Evolutionary conservation across 2,113 vertebrate species (phyloP), one percentile per base, ranked within the genome.

Genomic region (Heterochromis multidens): DNA sequence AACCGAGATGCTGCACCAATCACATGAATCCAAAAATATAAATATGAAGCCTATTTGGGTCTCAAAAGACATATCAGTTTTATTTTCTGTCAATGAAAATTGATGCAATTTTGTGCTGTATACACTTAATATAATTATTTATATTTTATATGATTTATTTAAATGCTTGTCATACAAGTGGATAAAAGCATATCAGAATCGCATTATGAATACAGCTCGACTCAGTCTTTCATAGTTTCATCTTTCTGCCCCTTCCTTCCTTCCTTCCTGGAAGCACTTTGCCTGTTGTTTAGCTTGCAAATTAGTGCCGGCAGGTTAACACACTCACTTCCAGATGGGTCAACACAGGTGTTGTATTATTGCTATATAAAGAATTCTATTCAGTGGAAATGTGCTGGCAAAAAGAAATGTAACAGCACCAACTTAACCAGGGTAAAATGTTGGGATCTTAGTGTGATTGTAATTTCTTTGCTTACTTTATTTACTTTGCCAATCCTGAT

Each of bases 281-380:
- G 37, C 62, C 11, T 72, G 40, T 40, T 58, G 27, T 91, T 90
- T 89, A 54, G 17, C 37, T 89, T 92, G 83, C 43, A 86, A 80
- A 89, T 86, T 23, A 83, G 31, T 81, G 80, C 14, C 5, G 1
- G 77, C 60, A 70, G 79, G 31, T 49, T 81, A 13, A 72, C 14
- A 11, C 33, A 4, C 6, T 62, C 11, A n/a, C n/a, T 49, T 37
- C 35, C 35, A 67, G 27, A 3, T 9, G 1, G 40, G 8, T 80
- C 21, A 78, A 14, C 49, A 49, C 6, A 54, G 58, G 67, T 31
- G 43, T 72, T 7, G 23, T 19, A 19, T 29, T 49, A 2, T 49
- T 6, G 5, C 2, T 52, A 6, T 49, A 17, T 6, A 7, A 52
- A 52, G 17, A 52, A 21, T 21, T 72, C 10, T 13, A 31, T 72